These are phyloP conservation scores for human (Homo sapiens) DNA, from an alignment of 2,113 vertebrate genomes.

Conservation along the genomic window DNA sequence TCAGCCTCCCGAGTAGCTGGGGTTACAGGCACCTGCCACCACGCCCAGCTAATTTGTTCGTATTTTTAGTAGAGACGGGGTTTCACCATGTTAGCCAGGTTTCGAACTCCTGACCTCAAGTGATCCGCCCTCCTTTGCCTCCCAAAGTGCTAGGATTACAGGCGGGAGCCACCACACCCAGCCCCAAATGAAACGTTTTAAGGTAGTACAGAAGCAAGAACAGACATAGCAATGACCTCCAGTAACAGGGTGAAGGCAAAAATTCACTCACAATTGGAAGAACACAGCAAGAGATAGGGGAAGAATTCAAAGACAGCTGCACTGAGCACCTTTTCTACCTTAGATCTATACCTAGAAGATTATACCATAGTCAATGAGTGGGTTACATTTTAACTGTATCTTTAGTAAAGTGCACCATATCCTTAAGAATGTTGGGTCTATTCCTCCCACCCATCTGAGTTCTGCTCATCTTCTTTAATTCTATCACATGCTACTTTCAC, in stretches of 20 bases:
- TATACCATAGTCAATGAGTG: background rate
- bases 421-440: background rate
- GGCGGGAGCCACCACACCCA: too few species aligned
- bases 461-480: background rate
- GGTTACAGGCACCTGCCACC: too few species aligned
- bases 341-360: background rate
- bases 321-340: background rate
- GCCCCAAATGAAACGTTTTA: conserved; percentile 4
- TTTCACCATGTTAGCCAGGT: too few species aligned
- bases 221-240: background rate
- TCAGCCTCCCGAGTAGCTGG: too few species aligned
- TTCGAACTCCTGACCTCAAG: too few species aligned
- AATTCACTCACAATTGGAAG: background rate
- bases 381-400: background rate
- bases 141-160: too few species aligned
- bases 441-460: background rate
- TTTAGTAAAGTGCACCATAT: background rate
- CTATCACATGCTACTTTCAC: background rate
- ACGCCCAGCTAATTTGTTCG: too few species aligned
- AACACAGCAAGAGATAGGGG: background rate
- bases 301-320: background rate
- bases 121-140: too few species aligned
- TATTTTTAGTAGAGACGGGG: too few species aligned
- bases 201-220: background rate
- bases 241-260: background rate